phyloP scores from a whole-genome alignment of 2,797 vertebrate genomes.

The Urocyon cinereoargenteus region DNA sequence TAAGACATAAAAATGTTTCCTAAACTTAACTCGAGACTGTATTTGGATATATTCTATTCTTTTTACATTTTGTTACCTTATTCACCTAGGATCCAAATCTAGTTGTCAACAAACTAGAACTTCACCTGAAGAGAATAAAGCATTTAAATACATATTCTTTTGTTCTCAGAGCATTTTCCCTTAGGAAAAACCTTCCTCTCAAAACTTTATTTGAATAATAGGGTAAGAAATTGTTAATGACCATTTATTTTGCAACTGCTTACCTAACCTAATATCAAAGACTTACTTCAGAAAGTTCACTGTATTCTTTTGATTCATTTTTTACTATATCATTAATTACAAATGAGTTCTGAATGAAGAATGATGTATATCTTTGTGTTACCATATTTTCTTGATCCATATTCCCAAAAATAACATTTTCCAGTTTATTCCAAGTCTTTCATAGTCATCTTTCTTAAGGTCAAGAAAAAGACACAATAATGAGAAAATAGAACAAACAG shows the following conservation, averaged over 20 bases:
- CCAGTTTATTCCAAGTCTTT: slow-evolving; percentile 72
- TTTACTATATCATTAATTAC: slow-evolving; percentile 82
- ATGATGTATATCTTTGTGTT: slow-evolving; percentile 78
- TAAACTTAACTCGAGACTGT: not conserved
- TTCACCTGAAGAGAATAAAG: not conserved
- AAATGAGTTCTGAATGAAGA: slow-evolving; percentile 76
- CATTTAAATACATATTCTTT: not conserved
- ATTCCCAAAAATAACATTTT: slow-evolving; percentile 65
- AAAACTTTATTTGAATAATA: not conserved
- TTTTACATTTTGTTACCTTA: not conserved
- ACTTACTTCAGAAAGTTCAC: slow-evolving; percentile 78
- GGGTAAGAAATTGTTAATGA: slow-evolving; percentile 41
- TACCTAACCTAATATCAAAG: slow-evolving; percentile 60
- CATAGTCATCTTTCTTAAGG: slow-evolving; percentile 84
- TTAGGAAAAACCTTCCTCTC: not conserved
- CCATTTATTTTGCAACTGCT: slow-evolving; percentile 16
- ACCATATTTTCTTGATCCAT: slow-evolving; percentile 78
- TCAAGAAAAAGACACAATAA: slow-evolving; percentile 84
- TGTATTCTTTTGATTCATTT: slow-evolving; percentile 80
- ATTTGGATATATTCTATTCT: not conserved
- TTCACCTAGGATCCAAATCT: slow-evolving; percentile 6
- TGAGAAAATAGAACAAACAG: slow-evolving; percentile 85
- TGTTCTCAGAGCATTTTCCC: not conserved
- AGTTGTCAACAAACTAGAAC: not conserved
- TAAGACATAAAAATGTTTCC: not conserved